phyloP scores from a whole-genome alignment of 1,140 invertebrate genomes.

The Drosophila asahinai region DNA sequence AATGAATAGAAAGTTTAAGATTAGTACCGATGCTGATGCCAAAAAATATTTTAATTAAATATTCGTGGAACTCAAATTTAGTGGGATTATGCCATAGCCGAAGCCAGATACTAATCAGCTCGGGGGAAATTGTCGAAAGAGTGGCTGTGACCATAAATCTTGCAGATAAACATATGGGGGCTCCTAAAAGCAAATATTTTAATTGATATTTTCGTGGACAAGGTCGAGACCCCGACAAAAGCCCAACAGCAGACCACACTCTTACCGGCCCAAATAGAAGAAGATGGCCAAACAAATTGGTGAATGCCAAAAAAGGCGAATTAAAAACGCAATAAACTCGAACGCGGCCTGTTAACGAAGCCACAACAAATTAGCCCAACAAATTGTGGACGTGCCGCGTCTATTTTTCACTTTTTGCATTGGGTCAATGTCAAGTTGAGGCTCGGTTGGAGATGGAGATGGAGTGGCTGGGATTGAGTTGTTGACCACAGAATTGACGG shows the following conservation, averaged over 20 bases:
- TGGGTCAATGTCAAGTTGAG: slow-evolving; percentile 80
- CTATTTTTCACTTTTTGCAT: slow-evolving; percentile 58
- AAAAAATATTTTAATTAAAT: slow-evolving; percentile 49
- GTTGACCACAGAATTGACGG: slow-evolving; percentile 59
- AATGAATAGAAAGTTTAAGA: slow-evolving; percentile 43
- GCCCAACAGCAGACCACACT: slow-evolving; percentile 43
- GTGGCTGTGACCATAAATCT: slow-evolving; percentile 19
- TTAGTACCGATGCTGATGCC: slow-evolving; percentile 24
- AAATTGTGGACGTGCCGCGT: slow-evolving; percentile 59
- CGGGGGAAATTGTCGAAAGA: slow-evolving; percentile 14
- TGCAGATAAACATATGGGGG: slow-evolving; percentile 29
- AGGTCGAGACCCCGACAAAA: slow-evolving; percentile 58
- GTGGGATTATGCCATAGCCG: slow-evolving; percentile 14
- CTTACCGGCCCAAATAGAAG: slow-evolving; percentile 57
- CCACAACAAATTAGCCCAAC: slow-evolving; percentile 61
- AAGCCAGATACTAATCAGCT: slow-evolving; percentile 30
- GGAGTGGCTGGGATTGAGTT: slow-evolving; percentile 54
- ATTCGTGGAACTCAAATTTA: slow-evolving; percentile 31
- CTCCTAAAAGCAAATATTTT: slow-evolving; percentile 49
- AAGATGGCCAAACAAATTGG: slow-evolving; percentile 62
- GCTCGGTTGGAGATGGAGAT: neutral
- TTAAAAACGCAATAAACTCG: slow-evolving; percentile 63
- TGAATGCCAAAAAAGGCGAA: slow-evolving; percentile 76
- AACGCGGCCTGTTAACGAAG: slow-evolving; percentile 31
- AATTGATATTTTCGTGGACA: slow-evolving; percentile 51